Percentiles rank a stretch among this genome's conserved stretches.
Conservation (phyloP, 2,797 vertebrate genomes). For the Takifugu ocellatus region DNA sequence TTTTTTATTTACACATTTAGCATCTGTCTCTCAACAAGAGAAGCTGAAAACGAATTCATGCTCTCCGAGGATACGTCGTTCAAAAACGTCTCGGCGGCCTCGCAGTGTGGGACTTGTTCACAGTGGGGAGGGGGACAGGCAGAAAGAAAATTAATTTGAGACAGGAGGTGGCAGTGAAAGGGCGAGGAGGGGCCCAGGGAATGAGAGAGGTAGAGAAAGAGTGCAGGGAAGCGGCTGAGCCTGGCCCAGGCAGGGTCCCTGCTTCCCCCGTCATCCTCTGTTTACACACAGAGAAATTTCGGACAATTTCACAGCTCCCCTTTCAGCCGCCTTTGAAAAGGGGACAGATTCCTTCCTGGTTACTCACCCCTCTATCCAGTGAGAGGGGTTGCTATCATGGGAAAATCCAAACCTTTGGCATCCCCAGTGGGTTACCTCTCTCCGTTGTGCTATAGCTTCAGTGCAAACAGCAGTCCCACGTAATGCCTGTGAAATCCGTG, state of each 20-base stretch:
- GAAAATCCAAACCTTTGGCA: constrained; percentile 83
- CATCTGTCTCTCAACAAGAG: constrained; percentile 51
- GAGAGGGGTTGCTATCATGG: constrained; percentile 70
- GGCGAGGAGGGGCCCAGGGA: constrained; percentile 37
- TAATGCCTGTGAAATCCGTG: constrained; percentile 73
- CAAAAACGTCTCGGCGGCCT: constrained; percentile 55
- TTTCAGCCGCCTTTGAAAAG: constrained; percentile 78
- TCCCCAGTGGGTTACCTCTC: constrained; percentile 70
- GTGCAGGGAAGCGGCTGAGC: constrained; percentile 49
- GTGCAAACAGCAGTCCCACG: constrained; percentile 71
- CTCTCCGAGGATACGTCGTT: constrained; percentile 56
- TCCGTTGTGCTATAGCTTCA: constrained; percentile 59
- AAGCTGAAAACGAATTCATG: constrained; percentile 61
- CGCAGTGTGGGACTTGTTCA: constrained; percentile 71
- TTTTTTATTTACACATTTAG: constrained; percentile 45
- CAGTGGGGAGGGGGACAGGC: constrained; percentile 53
- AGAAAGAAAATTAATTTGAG: constrained; percentile 66
- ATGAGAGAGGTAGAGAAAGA: constrained; percentile 39
- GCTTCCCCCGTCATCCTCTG: constrained; percentile 53
- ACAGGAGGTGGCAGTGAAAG: constrained; percentile 42
- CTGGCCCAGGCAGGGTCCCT: constrained; percentile 48
- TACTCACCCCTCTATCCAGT: constrained; percentile 70
- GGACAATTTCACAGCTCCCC: constrained; percentile 80
- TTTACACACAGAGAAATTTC: constrained; percentile 78
- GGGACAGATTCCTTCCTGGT: constrained; percentile 80